Conservation (phyloP, 2,113 vertebrate genomes). For the Gymnogyps californianus region DNA sequence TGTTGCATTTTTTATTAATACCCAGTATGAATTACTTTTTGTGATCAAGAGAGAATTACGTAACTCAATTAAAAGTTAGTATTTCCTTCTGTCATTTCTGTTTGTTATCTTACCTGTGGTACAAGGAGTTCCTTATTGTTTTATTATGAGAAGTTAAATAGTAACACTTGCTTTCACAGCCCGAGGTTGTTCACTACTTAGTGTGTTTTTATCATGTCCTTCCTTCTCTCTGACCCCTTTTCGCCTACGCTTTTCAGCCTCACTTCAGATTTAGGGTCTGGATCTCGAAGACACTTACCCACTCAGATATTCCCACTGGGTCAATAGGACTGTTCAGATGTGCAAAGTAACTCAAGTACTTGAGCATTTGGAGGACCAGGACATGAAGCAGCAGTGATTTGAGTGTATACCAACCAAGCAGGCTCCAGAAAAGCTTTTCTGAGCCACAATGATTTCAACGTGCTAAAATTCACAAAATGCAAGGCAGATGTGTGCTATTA, state of each 20-base stretch:
- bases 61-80: not conserved
- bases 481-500: not conserved
- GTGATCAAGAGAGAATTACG: not conserved
- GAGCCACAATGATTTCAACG: not conserved
- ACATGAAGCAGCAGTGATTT: not conserved
- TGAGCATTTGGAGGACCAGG: not conserved
- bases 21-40: not conserved
- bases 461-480: constrained; percentile 31
- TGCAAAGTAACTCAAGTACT: not conserved
- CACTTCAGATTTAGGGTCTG: not conserved
- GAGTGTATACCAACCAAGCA: not conserved
- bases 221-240: not conserved
- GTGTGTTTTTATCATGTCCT: not conserved
- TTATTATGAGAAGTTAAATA: not conserved
- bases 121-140: not conserved
- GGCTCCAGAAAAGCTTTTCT: not conserved
- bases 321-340: not conserved
- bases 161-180: not conserved
- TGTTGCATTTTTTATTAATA: not conserved
- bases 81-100: not conserved
- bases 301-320: not conserved
- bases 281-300: not conserved
- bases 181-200: not conserved
- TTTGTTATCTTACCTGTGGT: not conserved
- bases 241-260: not conserved